A percentile compares a stretch with the other conserved stretches of the same genome.
Conservation (phyloP, 2,113 vertebrate genomes). For the Eupsittula cactorum region DNA sequence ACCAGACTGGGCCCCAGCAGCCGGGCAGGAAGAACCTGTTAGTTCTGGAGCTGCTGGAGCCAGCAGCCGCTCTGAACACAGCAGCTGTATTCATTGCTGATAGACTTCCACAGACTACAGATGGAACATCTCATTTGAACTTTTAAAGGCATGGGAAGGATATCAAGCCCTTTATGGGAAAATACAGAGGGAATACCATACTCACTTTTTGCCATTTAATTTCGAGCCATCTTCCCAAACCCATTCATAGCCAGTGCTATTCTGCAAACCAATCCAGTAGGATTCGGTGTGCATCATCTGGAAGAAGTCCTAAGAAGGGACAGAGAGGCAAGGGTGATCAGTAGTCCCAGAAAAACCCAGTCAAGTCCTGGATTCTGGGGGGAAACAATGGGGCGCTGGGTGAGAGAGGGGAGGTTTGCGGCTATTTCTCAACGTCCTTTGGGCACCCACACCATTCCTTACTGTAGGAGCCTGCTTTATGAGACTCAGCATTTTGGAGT, state of each 20-base stretch:
- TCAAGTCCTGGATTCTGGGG: neutral
- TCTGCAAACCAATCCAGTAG: neutral
- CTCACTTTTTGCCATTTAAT: neutral
- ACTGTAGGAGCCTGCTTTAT: neutral
- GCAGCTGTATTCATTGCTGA: neutral
- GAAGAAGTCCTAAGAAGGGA: neutral
- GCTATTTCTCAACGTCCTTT: neutral
- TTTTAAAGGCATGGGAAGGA: neutral
- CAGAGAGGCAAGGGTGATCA: neutral
- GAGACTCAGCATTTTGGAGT: neutral
- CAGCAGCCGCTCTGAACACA: neutral
- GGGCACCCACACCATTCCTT: neutral
- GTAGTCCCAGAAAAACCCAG: neutral
- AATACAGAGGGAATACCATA: neutral
- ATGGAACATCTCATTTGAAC: neutral
- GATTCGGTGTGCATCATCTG: fast-evolving
- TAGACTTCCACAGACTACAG: neutral
- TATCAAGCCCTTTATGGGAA: neutral
- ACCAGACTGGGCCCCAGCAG: neutral
- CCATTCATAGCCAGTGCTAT: neutral
- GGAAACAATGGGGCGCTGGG: neutral
- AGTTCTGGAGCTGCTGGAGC: neutral
- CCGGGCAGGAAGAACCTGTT: neutral
- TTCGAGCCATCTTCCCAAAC: neutral
- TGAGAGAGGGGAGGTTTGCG: neutral